phyloP scores from a whole-genome alignment of 1,140 invertebrate genomes.

The Ctenoplectra terminalis region DNA sequence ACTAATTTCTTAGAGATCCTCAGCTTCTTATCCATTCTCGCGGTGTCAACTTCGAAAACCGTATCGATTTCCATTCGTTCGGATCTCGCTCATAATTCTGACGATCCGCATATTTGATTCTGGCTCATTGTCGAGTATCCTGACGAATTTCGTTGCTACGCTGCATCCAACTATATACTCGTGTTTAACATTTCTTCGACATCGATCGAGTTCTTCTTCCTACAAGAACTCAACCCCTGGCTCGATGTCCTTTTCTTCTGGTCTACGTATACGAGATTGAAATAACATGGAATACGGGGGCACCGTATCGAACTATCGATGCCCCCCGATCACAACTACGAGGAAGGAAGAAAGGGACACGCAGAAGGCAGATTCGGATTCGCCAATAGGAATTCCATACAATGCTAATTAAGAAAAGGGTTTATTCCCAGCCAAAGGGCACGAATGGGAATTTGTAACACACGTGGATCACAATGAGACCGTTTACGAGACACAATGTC shows the following conservation, averaged over 20 bases:
- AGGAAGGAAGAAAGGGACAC: neutral
- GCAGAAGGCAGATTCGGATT: constrained; percentile 40
- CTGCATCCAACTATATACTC: neutral
- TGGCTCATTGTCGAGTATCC: constrained; percentile 8
- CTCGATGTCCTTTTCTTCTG: constrained; percentile 42
- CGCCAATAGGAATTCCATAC: constrained; percentile 74
- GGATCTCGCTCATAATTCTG: constrained; percentile 19
- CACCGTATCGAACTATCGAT: constrained; percentile 58
- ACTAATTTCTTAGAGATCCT: neutral
- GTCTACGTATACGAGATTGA: constrained; percentile 41
- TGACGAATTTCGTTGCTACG: neutral
- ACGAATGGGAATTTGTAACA: constrained; percentile 77
- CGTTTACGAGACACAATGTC: constrained; percentile 70
- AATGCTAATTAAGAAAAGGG: constrained; percentile 79
- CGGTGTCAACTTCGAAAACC: neutral
- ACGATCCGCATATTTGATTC: constrained; percentile 15
- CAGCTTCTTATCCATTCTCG: neutral
- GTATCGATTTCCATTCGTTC: constrained; percentile 32
- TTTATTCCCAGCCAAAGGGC: constrained; percentile 73
- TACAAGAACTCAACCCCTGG: neutral
- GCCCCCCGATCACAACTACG: neutral
- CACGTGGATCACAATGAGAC: constrained; percentile 73
- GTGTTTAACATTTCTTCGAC: neutral
- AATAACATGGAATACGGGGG: constrained; percentile 59
- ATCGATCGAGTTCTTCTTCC: neutral